phyloP scores from a whole-genome alignment of 2,888 invertebrate genomes.

The Strigamia transsilvanica region DNA sequence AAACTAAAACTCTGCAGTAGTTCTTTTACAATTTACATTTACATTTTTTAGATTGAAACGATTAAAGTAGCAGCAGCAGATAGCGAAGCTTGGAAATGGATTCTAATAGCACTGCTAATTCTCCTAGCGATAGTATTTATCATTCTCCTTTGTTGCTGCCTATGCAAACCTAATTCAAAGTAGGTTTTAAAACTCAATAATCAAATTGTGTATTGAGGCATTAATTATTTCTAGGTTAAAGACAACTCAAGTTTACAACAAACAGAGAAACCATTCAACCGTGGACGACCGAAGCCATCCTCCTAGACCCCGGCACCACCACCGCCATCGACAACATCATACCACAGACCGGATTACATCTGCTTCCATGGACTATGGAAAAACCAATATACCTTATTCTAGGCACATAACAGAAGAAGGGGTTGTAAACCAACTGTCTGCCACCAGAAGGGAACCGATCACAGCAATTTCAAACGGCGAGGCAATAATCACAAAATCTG shows the following conservation, averaged over 20 bases:
- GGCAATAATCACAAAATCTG: not conserved
- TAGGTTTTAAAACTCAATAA: not conserved
- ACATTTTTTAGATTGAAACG: not conserved
- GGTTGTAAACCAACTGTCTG: constrained; percentile 20
- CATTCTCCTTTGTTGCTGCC: constrained; percentile 56
- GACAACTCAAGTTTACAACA: constrained; percentile 23
- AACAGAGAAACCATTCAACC: constrained; percentile 21
- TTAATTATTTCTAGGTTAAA: not conserved
- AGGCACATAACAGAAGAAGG: constrained; percentile 52
- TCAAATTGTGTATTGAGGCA: not conserved
- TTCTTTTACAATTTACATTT: not conserved
- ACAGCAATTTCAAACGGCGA: constrained; percentile 5
- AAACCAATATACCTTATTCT: constrained; percentile 48
- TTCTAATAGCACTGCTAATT: constrained; percentile 56
- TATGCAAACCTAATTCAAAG: constrained; percentile 52
- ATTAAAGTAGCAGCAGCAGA: not conserved
- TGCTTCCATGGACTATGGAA: constrained; percentile 34
- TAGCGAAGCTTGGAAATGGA: constrained; percentile 56
- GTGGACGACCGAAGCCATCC: not conserved
- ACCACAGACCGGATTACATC: constrained; percentile 16
- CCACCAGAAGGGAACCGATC: not conserved
- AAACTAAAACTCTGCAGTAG: not conserved
- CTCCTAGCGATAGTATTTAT: constrained; percentile 54
- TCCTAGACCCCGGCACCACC: constrained; percentile 16
- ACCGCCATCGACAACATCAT: constrained; percentile 46